phyloP scores from a whole-genome alignment of 2,797 vertebrate species.

The Trematocara caparti region DNA sequence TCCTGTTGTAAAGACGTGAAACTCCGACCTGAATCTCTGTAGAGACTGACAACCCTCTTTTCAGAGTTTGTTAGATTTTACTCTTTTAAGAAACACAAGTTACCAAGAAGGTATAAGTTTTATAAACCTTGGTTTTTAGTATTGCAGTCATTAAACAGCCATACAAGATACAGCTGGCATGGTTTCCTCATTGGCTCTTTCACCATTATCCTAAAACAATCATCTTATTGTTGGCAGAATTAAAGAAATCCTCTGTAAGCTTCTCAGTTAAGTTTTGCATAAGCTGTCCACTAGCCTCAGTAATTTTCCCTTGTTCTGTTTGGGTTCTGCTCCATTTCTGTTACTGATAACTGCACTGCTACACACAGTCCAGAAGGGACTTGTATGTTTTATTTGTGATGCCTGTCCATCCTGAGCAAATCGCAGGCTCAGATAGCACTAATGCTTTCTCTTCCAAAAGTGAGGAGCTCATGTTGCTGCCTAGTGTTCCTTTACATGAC shows the following conservation, averaged over 20 bases:
- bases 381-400: neutral
- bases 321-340: neutral
- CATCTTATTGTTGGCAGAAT: constrained; percentile 15
- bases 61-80: neutral
- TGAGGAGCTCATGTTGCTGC: constrained; percentile 27
- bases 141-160: neutral
- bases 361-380: neutral
- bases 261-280: neutral
- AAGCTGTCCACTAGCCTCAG: neutral
- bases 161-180: neutral
- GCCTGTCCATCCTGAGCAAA: neutral
- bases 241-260: constrained; percentile 22
- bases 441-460: neutral
- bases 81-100: neutral
- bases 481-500: constrained; percentile 21
- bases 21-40: neutral
- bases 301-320: neutral
- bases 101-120: neutral
- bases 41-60: neutral
- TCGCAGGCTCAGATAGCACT: neutral
- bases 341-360: neutral
- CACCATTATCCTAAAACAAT: constrained; percentile 7
- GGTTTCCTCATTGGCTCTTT: neutral
- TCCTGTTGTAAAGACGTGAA: neutral
- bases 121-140: neutral